These are phyloP conservation scores for Cricetomys ansorgei DNA, from an alignment of 2,113 vertebrate species.

Conservation along the genomic window DNA sequence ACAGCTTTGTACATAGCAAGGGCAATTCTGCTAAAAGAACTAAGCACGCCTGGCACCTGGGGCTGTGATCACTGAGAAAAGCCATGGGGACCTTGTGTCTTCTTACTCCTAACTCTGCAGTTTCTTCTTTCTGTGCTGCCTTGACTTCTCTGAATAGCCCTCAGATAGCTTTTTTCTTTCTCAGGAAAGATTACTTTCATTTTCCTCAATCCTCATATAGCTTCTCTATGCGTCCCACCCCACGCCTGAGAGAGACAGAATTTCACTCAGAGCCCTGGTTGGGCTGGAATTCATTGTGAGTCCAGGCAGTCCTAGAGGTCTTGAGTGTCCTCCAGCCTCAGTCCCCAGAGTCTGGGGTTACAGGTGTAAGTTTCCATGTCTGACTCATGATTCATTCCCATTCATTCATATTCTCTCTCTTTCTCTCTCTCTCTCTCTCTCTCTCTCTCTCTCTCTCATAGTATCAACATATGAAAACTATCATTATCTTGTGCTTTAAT, in stretches of 20 bases:
- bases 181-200: neutral
- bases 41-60: no score
- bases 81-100: neutral
- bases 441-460: neutral
- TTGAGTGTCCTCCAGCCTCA: neutral
- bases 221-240: neutral
- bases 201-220: neutral
- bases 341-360: neutral
- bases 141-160: neutral
- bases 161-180: neutral
- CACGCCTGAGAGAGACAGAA: neutral
- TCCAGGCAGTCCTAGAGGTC: neutral
- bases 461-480: neutral
- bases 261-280: neutral
- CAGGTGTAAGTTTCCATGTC: neutral
- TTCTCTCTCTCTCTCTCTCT: no score
- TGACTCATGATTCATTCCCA: neutral
- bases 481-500: neutral
- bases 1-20: neutral
- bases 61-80: slow-evolving; percentile 20
- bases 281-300: neutral
- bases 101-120: neutral
- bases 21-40: no score
- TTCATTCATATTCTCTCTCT: neutral
- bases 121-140: neutral